Percentiles rank a stretch among this genome's conserved stretches.
Conservation (phyloP, 2,797 vertebrate species). For the Parotocinclus haroldoi region DNA sequence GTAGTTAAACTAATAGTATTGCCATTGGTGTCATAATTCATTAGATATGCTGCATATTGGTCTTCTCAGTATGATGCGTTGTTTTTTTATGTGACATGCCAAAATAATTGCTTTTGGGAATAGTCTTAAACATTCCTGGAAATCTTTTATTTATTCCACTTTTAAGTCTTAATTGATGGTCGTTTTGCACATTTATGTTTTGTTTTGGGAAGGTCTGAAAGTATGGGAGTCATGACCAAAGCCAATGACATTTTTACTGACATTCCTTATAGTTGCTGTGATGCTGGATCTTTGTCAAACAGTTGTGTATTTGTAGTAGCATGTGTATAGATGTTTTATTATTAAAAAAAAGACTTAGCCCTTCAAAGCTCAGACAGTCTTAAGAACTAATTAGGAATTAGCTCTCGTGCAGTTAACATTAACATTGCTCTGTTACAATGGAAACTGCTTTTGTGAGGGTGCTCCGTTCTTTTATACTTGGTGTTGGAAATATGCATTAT, state of each 20-base stretch:
- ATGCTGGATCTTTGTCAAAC: slow-evolving; percentile 47
- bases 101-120: slow-evolving; percentile 16
- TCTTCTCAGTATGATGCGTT: background rate
- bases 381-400: background rate
- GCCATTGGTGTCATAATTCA: background rate
- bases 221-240: slow-evolving; percentile 11
- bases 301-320: slow-evolving; percentile 20
- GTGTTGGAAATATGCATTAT: slow-evolving; percentile 20
- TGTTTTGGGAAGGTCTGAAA: no score
- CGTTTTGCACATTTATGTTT: slow-evolving; percentile 32
- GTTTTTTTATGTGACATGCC: slow-evolving; percentile 13
- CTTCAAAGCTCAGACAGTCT: slow-evolving; percentile 8
- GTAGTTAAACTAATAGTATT: background rate
- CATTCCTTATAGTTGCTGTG: slow-evolving; percentile 39
- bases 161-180: slow-evolving; percentile 20
- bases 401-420: slow-evolving; percentile 19
- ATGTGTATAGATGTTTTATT: slow-evolving; percentile 34
- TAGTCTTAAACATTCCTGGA: slow-evolving; percentile 22
- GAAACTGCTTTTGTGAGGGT: slow-evolving; percentile 18
- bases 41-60: slow-evolving; percentile 11
- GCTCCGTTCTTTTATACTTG: slow-evolving; percentile 10
- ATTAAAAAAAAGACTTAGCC: background rate
- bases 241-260: background rate
- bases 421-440: slow-evolving; percentile 12
- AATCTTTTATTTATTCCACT: background rate